A percentile compares a stretch with the other conserved stretches of the same genome.
Conservation (phyloP, 2,888 invertebrate genomes). For the Arctia plantaginis region DNA sequence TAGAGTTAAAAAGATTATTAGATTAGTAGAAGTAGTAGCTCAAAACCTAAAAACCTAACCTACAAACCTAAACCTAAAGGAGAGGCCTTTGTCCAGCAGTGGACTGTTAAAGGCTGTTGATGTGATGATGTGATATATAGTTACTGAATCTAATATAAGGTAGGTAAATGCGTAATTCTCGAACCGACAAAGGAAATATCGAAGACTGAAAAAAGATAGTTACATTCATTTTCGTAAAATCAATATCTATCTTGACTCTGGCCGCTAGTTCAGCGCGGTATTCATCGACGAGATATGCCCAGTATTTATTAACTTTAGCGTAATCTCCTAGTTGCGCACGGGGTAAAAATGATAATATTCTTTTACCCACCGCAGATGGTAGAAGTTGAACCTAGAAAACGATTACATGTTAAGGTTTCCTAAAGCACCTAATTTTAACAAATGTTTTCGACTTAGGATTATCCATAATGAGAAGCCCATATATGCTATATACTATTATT, state of each 20-base stretch:
- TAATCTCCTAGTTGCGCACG: slow-evolving; percentile 62
- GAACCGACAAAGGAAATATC: neutral
- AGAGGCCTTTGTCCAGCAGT: no score
- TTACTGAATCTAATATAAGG: no score
- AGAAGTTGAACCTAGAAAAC: slow-evolving; percentile 70
- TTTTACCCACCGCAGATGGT: slow-evolving; percentile 70
- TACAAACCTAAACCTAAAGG: no score
- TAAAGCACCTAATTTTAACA: neutral
- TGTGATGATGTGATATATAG: no score
- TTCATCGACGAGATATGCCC: slow-evolving; percentile 77
- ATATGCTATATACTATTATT: no score
- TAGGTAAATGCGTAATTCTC: neutral
- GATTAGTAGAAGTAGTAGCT: no score
- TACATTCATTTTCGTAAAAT: slow-evolving; percentile 67
- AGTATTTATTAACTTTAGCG: slow-evolving; percentile 75
- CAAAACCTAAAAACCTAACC: no score
- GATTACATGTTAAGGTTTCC: neutral
- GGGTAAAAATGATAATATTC: slow-evolving; percentile 69
- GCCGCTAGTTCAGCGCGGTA: slow-evolving; percentile 62
- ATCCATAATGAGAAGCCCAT: neutral
- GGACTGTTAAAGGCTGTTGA: no score
- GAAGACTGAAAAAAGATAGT: neutral
- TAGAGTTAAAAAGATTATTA: no score
- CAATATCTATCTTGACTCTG: slow-evolving; percentile 66
- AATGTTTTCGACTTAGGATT: neutral